These are phyloP conservation scores for Pterostichus niger DNA, from an alignment of 2,888 invertebrate species.

Conservation along the genomic window DNA sequence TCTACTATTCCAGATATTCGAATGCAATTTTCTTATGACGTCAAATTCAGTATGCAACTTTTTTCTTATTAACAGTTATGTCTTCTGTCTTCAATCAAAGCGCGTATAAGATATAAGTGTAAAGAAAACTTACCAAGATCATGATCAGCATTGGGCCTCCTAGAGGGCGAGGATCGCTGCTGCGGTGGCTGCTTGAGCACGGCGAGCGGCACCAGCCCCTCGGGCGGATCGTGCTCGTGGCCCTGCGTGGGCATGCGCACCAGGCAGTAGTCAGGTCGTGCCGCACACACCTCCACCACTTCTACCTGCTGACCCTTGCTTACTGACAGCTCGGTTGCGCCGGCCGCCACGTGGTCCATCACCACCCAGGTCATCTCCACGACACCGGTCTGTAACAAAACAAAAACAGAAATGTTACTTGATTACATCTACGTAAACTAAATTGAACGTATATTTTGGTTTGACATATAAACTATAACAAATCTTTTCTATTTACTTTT, in stretches of 20 bases:
- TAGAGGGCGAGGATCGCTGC: conserved; percentile 80
- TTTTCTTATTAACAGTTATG: too few species aligned
- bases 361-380: conserved; percentile 95
- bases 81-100: too few species aligned
- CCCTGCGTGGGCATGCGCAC: conserved; percentile 82
- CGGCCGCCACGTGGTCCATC: conserved; percentile 88
- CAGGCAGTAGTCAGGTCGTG: conserved; percentile 85
- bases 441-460: too few species aligned
- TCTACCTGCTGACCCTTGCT: conserved; percentile 96
- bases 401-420: too few species aligned
- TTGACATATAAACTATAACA: too few species aligned
- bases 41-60: too few species aligned
- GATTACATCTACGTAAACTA: too few species aligned
- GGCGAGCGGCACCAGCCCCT: conserved; percentile 89
- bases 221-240: conserved; percentile 79
- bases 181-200: conserved; percentile 88
- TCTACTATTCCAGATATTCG: too few species aligned
- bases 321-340: conserved; percentile 90
- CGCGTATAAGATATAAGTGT: too few species aligned
- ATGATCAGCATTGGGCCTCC: conserved; percentile 75
- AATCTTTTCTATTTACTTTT: too few species aligned
- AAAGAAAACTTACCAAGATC: conserved; percentile 75
- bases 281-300: conserved; percentile 88
- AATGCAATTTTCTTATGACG: too few species aligned
- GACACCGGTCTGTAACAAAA: conserved; percentile 83